Evolutionary conservation across 2,888 invertebrate species (phyloP), one percentile per base, ranked within the genome.

Genomic region (Formica aserva): DNA sequence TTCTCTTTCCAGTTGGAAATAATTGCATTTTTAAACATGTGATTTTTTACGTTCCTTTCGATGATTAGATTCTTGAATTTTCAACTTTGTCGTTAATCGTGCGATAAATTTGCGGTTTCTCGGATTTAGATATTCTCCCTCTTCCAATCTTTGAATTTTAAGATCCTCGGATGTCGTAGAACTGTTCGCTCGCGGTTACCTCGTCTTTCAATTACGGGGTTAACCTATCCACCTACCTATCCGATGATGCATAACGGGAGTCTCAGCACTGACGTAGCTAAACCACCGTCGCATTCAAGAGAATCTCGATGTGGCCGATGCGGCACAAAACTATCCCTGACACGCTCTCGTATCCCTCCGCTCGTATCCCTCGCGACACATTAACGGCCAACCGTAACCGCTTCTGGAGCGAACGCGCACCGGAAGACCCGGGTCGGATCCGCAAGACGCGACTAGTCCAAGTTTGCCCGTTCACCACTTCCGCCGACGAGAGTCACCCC

Each of bases 381-480:
- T 45, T 71, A 80, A 78, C 13, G 45, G 45, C 8, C 69, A 63
- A 18, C 72, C 11, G 80, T 78, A 89, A 87, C 82, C 87, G 77
- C 87, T 84, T 85, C 83, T 80, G 82, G 63, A 62, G 80, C 72
- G 66, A 77, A 84, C 84, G 89, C 82, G 71, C 41, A 67, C 55
- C 80, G 85, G 86, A 88, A 85, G 82, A n/a, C 8, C 60, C 71
- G 57, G 78, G 78, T 41, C 60, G 32, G 74, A 81, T 66, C 69
- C 38, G 80, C 87, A 88, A 87, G 85, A 85, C 77, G 85, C 87
- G 82, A 60, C 69, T 83, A 78, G 85, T 89, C 87, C 85, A 90
- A 90, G 88, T 91, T 91, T 91, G 88, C 76, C 83, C 63, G 82
- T 87, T 88, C 86, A 84, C 86, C 82, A 86, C 88, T 90, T 88